Evolutionary conservation across 1,140 invertebrate genomes (phyloP), one percentile per base, ranked within the genome.

Genomic region (Leptoteleia sp.): DNA sequence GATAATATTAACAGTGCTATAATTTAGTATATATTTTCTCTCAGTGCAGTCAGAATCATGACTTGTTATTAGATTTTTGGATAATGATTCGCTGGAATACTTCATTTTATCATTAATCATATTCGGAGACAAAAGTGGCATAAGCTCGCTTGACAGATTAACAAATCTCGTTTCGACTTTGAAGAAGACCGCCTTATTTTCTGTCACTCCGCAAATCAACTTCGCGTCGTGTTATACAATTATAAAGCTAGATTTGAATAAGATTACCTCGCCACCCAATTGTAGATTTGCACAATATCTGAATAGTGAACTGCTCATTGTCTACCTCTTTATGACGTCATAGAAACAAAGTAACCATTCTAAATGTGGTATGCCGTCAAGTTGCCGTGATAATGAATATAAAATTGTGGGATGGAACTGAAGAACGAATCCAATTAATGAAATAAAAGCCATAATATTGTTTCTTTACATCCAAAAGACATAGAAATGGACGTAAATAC

Each of bases 161-260:
- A 37, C 17, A 13, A 25, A 38, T 25, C 11, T 52, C 15, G 7
- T 4, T 16, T 31, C 25, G 25, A 31, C n/a, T n/a, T n/a, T n/a
- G n/a, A n/a, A n/a, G n/a, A n/a, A n/a, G n/a, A n/a, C n/a, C n/a
- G n/a, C n/a, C n/a, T n/a, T n/a, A n/a, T n/a, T n/a, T n/a, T n/a
- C n/a, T n/a, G n/a, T n/a, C n/a, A n/a, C n/a, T n/a, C n/a, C n/a
- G n/a, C n/a, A n/a, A n/a, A n/a, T n/a, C n/a, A n/a, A n/a, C n/a
- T n/a, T n/a, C n/a, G n/a, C n/a, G n/a, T n/a, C n/a, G n/a, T n/a
- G n/a, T n/a, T n/a, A n/a, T 50, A 50, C 54, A 43, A 35, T 42
- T 70, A 37, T 47, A 29, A n/a, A n/a, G n/a, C n/a, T 48, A 11
- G 31, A 70, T 59, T 70, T 70, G 54, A 70, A 70, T 70, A 55